Conservation (phyloP, 2,113 vertebrate genomes). For the Malurus melanocephalus region DNA sequence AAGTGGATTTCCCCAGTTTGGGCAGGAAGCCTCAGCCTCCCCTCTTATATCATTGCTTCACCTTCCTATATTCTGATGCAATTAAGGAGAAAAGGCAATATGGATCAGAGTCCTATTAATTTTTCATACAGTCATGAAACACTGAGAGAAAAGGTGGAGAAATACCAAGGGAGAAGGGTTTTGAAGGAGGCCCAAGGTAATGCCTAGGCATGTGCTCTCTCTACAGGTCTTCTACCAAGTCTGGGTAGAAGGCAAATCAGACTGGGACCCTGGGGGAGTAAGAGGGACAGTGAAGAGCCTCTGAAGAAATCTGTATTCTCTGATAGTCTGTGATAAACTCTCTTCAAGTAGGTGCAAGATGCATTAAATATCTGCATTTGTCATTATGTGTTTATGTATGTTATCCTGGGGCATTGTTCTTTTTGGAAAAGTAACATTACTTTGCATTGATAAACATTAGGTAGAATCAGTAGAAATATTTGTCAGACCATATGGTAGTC, state of each 20-base stretch:
- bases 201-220: neutral
- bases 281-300: neutral
- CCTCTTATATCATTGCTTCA: neutral
- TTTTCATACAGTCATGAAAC: conserved; percentile 18
- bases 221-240: neutral
- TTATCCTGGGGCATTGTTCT: neutral
- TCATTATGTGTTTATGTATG: conserved; percentile 39
- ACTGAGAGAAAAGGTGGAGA: neutral
- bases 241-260: neutral
- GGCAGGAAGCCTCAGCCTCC: neutral
- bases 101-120: neutral
- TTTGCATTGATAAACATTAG: conserved; percentile 38
- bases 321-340: neutral
- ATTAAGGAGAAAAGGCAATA: conserved; percentile 36
- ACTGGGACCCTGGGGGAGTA: neutral
- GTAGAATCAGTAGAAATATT: conserved; percentile 38
- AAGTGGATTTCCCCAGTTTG: conserved; percentile 28
- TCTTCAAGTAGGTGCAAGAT: conserved; percentile 34
- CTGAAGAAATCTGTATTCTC: conserved; percentile 43
- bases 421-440: conserved; percentile 43
- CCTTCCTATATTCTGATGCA: conserved; percentile 15
- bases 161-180: neutral
- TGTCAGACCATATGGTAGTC: neutral
- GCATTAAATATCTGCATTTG: neutral
- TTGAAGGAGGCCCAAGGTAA: neutral